These are phyloP conservation scores for Crocallis elinguaria DNA, from an alignment of 2,888 invertebrate species.

Conservation along the genomic window DNA sequence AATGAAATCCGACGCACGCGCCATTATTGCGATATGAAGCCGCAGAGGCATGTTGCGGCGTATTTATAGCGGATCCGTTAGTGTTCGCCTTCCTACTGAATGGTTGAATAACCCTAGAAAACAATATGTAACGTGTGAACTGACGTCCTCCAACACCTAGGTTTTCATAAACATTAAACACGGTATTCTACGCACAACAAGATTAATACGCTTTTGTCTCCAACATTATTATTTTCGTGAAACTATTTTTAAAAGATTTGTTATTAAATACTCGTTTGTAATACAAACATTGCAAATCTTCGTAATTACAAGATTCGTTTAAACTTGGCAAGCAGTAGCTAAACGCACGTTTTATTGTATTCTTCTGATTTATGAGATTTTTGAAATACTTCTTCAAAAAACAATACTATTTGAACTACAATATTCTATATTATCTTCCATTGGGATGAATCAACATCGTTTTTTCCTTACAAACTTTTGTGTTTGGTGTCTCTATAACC, in stretches of 20 bases:
- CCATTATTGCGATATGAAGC: slow-evolving; percentile 41
- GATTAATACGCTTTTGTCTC: slow-evolving; percentile 15
- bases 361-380: slow-evolving; percentile 13
- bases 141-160: slow-evolving; percentile 14
- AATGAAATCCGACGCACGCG: slow-evolving; percentile 34
- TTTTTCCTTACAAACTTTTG: background rate
- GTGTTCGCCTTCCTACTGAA: slow-evolving; percentile 50
- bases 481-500: background rate
- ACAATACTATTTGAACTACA: background rate
- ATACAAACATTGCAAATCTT: slow-evolving; percentile 21
- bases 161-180: background rate
- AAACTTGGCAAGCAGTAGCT: slow-evolving; percentile 28
- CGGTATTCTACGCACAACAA: background rate
- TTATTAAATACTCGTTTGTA: slow-evolving; percentile 18
- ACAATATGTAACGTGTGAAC: slow-evolving; percentile 37
- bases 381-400: too few species aligned
- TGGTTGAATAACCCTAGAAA: slow-evolving; percentile 71
- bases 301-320: slow-evolving; percentile 25
- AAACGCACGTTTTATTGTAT: slow-evolving; percentile 8
- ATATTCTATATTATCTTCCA: background rate
- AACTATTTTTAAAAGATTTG: slow-evolving; percentile 13
- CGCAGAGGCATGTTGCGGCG: slow-evolving; percentile 34
- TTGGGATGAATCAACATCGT: background rate
- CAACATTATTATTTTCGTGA: slow-evolving; percentile 11
- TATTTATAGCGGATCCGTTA: slow-evolving; percentile 52